Percentiles rank a stretch among this genome's conserved stretches.
These are phyloP conservation scores for Phrynosoma platyrhinos DNA, from an alignment of 2,113 vertebrate species.

Conservation along the genomic window DNA sequence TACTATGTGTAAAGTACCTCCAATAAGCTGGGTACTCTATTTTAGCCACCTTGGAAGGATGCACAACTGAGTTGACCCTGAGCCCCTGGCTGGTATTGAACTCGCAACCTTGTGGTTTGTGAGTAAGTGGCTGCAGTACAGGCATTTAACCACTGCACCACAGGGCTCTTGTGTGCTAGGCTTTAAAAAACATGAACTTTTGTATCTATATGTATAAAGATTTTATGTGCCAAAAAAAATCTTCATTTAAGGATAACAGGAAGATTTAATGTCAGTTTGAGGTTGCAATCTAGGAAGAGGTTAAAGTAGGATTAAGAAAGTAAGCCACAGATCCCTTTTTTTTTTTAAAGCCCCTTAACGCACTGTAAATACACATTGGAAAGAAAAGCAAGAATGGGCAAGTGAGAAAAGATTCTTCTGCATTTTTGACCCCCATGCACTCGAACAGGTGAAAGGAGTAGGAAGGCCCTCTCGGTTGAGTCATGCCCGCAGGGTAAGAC, in stretches of 20 bases:
- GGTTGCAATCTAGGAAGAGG: not conserved
- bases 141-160: no score
- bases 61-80: no score
- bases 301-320: slow-evolving; percentile 1
- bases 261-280: slow-evolving; percentile 9
- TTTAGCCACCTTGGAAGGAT: no score
- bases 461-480: not conserved
- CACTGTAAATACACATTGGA: not conserved
- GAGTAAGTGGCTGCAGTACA: no score
- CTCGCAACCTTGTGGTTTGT: no score
- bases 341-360: not conserved
- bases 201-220: no score
- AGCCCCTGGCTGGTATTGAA: no score
- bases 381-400: slow-evolving; percentile 12
- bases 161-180: no score
- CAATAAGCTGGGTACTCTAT: no score
- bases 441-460: not conserved
- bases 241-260: not conserved
- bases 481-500: not conserved
- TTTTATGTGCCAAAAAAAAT: not conserved
- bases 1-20: no score
- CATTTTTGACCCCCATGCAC: not conserved
- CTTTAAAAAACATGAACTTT: no score
- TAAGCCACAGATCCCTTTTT: not conserved
- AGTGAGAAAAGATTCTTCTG: not conserved